Conservation (phyloP, 2,797 vertebrate species). For the Sparus aurata region DNA sequence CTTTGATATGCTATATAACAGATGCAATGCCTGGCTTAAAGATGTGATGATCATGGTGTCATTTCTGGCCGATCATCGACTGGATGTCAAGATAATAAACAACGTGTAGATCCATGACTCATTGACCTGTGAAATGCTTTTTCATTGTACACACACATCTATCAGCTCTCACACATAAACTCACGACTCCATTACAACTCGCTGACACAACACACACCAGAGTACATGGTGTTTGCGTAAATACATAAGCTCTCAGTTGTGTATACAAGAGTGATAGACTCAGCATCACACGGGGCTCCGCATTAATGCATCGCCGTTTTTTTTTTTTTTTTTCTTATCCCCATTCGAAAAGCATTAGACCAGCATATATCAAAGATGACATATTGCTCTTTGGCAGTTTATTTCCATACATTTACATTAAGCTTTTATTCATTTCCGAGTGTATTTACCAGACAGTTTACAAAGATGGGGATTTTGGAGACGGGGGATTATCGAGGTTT, state of each 20-base stretch:
- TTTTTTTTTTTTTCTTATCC: conserved; percentile 21
- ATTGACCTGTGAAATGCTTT: conserved; percentile 56
- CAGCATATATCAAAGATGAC: conserved; percentile 47
- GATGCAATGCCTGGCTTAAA: not conserved
- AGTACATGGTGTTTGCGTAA: conserved; percentile 36
- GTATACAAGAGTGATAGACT: conserved; percentile 45
- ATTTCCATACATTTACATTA: conserved; percentile 67
- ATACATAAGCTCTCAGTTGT: conserved; percentile 48
- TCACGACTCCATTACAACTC: conserved; percentile 46
- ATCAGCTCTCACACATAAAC: conserved; percentile 52
- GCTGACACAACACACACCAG: conserved; percentile 44
- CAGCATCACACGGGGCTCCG: conserved; percentile 39
- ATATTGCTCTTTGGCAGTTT: conserved; percentile 51
- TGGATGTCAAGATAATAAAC: conserved; percentile 15
- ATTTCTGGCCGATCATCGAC: conserved; percentile 4
- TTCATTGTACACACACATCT: conserved; percentile 27
- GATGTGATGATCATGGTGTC: not conserved
- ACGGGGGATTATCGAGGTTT: conserved; percentile 9
- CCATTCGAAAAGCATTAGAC: conserved; percentile 56
- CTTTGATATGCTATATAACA: not conserved
- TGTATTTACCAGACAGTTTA: conserved; percentile 45
- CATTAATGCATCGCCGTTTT: conserved; percentile 48
- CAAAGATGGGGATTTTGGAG: conserved; percentile 21
- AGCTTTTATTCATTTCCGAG: conserved; percentile 40
- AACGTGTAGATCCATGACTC: conserved; percentile 16